Evolutionary conservation across 2,888 invertebrate species (phyloP).

Genomic region (Phania funesta): DNA sequence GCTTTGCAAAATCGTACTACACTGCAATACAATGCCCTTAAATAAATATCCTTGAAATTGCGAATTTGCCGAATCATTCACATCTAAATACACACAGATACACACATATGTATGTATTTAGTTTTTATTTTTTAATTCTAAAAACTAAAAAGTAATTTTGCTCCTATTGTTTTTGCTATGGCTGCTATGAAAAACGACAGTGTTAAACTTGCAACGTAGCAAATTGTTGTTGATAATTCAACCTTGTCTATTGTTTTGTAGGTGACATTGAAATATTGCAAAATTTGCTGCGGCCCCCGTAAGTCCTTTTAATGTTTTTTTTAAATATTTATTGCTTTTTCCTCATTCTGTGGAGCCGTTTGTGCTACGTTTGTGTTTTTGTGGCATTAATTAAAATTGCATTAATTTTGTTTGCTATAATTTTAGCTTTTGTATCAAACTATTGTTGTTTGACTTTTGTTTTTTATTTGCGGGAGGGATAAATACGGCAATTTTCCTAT

Average conservation of each 20-base stretch:
- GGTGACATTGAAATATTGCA: conserved; percentile 66
- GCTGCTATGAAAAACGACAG: conserved; percentile 2
- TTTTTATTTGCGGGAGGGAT: neutral
- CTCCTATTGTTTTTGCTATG: conserved; percentile 12
- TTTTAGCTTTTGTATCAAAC: neutral
- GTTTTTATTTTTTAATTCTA: neutral
- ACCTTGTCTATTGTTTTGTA: conserved; percentile 61
- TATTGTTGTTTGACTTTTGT: neutral
- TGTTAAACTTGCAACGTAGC: conserved; percentile 29
- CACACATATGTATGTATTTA: too few species aligned
- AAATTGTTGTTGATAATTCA: conserved; percentile 28
- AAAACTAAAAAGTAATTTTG: conserved; percentile 22
- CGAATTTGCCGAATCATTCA: conserved; percentile 31
- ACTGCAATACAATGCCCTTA: neutral
- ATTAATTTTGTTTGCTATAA: conserved; percentile 43
- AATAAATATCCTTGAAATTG: conserved; percentile 52
- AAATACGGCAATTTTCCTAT: neutral
- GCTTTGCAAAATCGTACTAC: neutral
- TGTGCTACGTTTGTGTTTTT: neutral
- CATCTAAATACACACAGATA: too few species aligned
- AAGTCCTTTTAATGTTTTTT: conserved; percentile 38
- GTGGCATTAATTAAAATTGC: conserved; percentile 38
- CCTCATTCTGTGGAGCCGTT: neutral
- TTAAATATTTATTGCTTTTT: neutral
- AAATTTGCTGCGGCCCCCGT: conserved; percentile 39